These are phyloP conservation scores for Aphaenogaster ashmeadi DNA, from an alignment of 1,140 invertebrate species.

Conservation along the genomic window DNA sequence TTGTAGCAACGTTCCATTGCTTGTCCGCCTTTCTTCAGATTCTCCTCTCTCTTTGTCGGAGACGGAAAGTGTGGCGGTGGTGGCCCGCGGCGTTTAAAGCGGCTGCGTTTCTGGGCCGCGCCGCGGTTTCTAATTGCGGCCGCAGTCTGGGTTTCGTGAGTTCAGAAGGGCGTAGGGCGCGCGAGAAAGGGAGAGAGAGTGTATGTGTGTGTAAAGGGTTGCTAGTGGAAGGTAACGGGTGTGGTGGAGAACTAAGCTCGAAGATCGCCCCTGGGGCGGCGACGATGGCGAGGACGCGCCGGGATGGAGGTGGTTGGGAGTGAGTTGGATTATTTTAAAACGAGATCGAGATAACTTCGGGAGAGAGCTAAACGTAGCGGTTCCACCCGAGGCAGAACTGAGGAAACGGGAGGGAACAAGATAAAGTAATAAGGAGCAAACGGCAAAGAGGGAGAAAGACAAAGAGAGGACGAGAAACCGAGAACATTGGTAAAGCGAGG, in stretches of 20 bases:
- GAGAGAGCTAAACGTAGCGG: conserved; percentile 38
- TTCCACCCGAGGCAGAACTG: conserved; percentile 35
- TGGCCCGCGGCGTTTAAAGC: conserved; percentile 62
- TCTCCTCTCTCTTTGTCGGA: not conserved
- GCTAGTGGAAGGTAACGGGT: conserved; percentile 32
- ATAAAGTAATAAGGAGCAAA: conserved; percentile 41
- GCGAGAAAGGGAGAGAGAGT: not conserved
- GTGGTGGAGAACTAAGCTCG: conserved; percentile 67
- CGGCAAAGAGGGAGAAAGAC: not conserved
- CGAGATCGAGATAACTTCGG: conserved; percentile 75
- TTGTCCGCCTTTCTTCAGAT: not conserved
- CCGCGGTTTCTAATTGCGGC: conserved; percentile 74
- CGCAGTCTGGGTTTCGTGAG: conserved; percentile 59
- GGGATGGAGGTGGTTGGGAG: conserved; percentile 1
- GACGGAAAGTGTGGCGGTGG: conserved; percentile 34
- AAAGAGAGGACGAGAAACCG: conserved; percentile 31
- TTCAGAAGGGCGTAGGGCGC: conserved; percentile 27
- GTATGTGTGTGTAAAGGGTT: conserved; percentile 34
- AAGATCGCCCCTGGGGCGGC: conserved; percentile 64
- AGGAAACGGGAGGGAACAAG: conserved; percentile 13
- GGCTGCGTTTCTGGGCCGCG: conserved; percentile 30
- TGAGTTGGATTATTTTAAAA: conserved; percentile 79
- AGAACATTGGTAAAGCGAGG: conserved; percentile 11
- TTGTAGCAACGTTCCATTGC: conserved; percentile 5
- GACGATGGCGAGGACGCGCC: conserved; percentile 19